Conservation (phyloP, 2,797 vertebrate genomes). For the Triplophysa bombifrons region DNA sequence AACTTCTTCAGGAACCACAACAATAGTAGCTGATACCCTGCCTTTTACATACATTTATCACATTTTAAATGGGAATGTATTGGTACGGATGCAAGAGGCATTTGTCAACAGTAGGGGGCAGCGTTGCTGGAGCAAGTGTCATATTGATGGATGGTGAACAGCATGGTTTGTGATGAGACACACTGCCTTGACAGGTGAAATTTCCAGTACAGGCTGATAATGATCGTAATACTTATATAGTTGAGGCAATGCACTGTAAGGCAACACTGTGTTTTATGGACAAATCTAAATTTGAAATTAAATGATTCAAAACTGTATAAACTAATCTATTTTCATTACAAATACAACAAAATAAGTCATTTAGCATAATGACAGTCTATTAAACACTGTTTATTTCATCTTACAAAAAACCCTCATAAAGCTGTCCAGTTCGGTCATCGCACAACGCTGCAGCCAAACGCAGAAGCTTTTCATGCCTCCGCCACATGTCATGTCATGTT, state of each 20-base stretch:
- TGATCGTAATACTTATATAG: background rate
- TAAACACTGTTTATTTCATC: background rate
- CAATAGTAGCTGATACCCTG: conserved; percentile 26
- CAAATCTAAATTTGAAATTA: background rate
- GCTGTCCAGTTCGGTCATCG: background rate
- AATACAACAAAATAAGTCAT: background rate
- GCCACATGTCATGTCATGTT: conserved; percentile 45
- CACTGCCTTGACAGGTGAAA: conserved; percentile 20
- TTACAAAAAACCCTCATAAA: conserved; percentile 12
- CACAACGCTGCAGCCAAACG: conserved; percentile 4
- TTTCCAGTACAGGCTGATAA: conserved; percentile 42
- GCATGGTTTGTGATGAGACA: background rate
- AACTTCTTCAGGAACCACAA: conserved; percentile 35
- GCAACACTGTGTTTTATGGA: too few species aligned
- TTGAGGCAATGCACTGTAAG: background rate
- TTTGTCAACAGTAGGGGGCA: conserved; percentile 44
- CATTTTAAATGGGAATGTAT: background rate
- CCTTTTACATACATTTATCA: conserved; percentile 11
- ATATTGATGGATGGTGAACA: background rate
- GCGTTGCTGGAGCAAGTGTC: conserved; percentile 21
- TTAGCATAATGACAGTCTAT: background rate
- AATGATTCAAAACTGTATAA: background rate
- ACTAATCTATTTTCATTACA: conserved; percentile 7
- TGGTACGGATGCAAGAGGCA: background rate
- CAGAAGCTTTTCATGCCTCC: conserved; percentile 22